Conservation (phyloP, 2,797 vertebrate species). For the Glossophaga mutica region DNA sequence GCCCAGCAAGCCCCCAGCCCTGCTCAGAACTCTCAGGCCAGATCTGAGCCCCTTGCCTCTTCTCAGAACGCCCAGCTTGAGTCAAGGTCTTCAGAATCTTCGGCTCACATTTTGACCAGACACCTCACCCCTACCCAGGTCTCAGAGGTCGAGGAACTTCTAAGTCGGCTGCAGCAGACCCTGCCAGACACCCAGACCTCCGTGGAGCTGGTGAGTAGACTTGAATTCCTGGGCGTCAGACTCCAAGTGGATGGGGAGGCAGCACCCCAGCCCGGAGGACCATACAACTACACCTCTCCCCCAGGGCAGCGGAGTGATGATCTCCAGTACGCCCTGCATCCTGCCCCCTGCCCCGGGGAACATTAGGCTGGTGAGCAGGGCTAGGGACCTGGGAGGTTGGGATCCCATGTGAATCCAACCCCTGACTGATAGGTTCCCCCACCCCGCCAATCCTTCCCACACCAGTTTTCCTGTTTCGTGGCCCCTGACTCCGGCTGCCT, state of each 20-base stretch:
- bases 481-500: conserved; percentile 88
- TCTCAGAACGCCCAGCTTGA: background rate
- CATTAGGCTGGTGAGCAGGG: conserved; percentile 43
- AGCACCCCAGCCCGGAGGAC: background rate
- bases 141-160: conserved; percentile 83
- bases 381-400: background rate
- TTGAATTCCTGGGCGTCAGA: accelerated
- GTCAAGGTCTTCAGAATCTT: background rate
- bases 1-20: background rate
- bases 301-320: background rate
- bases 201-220: conserved; percentile 85
- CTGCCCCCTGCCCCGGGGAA: conserved; percentile 19
- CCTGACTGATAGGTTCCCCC: background rate
- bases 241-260: background rate
- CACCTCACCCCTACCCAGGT: conserved; percentile 76
- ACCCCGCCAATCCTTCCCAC: background rate
- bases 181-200: conserved; percentile 80
- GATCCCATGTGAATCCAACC: background rate
- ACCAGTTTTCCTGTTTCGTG: conserved; percentile 90
- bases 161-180: conserved; percentile 83
- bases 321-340: background rate
- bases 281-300: background rate
- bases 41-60: background rate
- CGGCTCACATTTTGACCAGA: background rate
- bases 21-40: background rate